These are phyloP conservation scores for Etheostoma cragini DNA, from an alignment of 2,113 vertebrate genomes.

Conservation along the genomic window DNA sequence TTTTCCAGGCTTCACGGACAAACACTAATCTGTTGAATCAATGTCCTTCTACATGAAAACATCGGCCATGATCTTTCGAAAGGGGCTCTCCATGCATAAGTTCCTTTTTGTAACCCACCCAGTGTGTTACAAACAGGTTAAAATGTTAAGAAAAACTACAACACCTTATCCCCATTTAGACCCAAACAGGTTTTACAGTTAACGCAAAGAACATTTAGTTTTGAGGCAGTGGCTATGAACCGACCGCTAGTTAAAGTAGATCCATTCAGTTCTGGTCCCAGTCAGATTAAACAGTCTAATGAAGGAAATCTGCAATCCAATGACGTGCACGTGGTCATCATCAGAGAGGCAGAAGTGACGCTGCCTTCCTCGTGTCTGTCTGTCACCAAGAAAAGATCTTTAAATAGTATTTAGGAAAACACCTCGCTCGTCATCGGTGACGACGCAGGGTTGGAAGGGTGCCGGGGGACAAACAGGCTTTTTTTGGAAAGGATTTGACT, in stretches of 20 bases:
- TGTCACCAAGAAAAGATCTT: slow-evolving; percentile 3
- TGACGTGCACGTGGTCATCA: not conserved
- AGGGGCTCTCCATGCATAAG: not conserved
- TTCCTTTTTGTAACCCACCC: not conserved
- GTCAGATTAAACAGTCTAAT: no score
- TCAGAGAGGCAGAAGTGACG: not conserved
- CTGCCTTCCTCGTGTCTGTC: not conserved
- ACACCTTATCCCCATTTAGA: no score
- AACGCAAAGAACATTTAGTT: no score
- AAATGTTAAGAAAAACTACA: no score
- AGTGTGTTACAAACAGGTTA: not conserved
- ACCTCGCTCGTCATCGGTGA: slow-evolving; percentile 26
- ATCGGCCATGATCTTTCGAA: not conserved
- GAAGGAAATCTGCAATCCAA: no score
- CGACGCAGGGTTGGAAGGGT: slow-evolving; percentile 48
- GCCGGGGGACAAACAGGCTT: slow-evolving; percentile 32
- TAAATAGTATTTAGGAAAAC: slow-evolving; percentile 41
- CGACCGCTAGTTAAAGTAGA: no score
- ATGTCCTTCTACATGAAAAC: not conserved
- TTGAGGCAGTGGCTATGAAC: no score
- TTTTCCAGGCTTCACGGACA: not conserved
- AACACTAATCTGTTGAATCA: not conserved
- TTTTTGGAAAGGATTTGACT: slow-evolving; percentile 23
- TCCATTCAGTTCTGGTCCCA: no score
- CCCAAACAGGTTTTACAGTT: no score